These are phyloP conservation scores for Drosophila sulfurigaster DNA, from an alignment of 1,140 invertebrate genomes.

Conservation along the genomic window DNA sequence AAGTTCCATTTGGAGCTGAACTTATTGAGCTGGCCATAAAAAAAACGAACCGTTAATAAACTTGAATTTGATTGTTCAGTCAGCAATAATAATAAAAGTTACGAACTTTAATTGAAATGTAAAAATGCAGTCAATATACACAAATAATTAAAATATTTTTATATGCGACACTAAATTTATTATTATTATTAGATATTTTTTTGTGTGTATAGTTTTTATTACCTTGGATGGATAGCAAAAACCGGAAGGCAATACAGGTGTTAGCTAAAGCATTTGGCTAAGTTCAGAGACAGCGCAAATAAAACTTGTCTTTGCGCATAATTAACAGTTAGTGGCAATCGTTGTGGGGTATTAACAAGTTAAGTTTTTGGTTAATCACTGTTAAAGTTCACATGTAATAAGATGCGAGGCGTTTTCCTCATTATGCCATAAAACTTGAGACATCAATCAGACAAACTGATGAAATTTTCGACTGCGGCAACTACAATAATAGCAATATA, in stretches of 20 bases:
- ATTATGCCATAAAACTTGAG: constrained; percentile 8
- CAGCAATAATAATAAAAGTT: not conserved
- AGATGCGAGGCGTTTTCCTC: constrained; percentile 4
- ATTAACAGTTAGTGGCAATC: constrained; percentile 29
- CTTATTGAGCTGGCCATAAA: not conserved
- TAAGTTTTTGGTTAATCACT: constrained; percentile 24
- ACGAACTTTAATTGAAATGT: not conserved
- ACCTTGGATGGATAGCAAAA: constrained; percentile 22
- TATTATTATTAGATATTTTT: not conserved
- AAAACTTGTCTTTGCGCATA: constrained; percentile 55
- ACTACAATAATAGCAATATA: constrained; percentile 28
- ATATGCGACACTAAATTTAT: not conserved
- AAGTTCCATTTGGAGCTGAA: constrained; percentile 26
- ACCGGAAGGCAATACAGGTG: constrained; percentile 32
- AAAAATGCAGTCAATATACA: not conserved
- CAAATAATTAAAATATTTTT: not conserved
- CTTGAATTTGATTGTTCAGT: not conserved
- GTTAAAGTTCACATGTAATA: constrained; percentile 36
- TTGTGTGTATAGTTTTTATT: not conserved
- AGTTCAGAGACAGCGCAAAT: constrained; percentile 2
- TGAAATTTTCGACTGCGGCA: constrained; percentile 7
- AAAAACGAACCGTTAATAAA: constrained; percentile 2
- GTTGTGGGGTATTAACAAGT: constrained; percentile 30
- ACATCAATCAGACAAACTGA: constrained; percentile 32
- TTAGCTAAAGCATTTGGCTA: constrained; percentile 18